Conservation (phyloP, 2,888 invertebrate species). For the Drosophila sordidula region DNA sequence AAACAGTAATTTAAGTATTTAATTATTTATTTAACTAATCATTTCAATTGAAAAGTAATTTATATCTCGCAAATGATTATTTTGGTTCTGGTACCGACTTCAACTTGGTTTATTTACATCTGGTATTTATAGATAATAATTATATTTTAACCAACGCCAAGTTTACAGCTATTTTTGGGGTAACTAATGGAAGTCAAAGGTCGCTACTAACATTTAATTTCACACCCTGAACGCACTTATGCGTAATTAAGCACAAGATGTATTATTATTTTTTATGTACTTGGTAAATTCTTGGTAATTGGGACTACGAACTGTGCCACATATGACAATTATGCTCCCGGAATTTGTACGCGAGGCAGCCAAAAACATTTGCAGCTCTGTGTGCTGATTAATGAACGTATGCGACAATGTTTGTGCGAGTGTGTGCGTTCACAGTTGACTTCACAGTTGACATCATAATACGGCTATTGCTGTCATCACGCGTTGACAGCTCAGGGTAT, state of each 20-base stretch:
- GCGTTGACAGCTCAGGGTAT: constrained; percentile 59
- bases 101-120: background rate
- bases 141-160: background rate
- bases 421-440: constrained; percentile 50
- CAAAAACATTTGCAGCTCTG: constrained; percentile 46
- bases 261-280: constrained; percentile 50
- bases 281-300: constrained; percentile 14
- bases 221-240: constrained; percentile 37
- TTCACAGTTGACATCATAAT: constrained; percentile 77
- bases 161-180: background rate
- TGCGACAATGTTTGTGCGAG: constrained; percentile 7
- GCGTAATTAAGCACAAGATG: constrained; percentile 70
- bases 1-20: too few relatives aligned
- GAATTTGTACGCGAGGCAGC: constrained; percentile 46
- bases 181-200: constrained; percentile 16
- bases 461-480: constrained; percentile 64
- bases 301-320: constrained; percentile 18
- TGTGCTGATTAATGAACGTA: constrained; percentile 69
- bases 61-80: background rate
- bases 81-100: background rate
- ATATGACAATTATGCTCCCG: constrained; percentile 67
- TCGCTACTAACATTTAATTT: constrained; percentile 5
- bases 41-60: too few relatives aligned
- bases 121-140: background rate
- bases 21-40: too few relatives aligned